phyloP scores from a whole-genome alignment of 1,140 invertebrate species.

The Calycopis cecrops region DNA sequence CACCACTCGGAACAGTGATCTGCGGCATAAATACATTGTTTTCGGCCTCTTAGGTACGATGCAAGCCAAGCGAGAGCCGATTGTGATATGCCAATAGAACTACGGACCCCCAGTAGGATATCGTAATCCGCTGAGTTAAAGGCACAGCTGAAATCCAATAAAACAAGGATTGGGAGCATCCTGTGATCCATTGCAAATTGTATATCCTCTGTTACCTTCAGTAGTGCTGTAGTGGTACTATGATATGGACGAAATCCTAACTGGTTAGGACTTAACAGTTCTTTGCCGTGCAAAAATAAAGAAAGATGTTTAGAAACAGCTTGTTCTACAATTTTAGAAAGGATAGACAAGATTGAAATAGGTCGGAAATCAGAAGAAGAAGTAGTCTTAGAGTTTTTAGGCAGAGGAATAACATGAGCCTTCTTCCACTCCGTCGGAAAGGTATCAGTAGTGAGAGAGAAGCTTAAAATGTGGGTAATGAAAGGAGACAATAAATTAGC shows the following conservation, averaged over 20 bases:
- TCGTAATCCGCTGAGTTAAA: slow-evolving; percentile 8
- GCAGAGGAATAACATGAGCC: slow-evolving; percentile 5
- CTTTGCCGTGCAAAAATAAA: not conserved
- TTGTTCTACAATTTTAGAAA: slow-evolving; percentile 16
- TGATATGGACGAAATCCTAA: slow-evolving; percentile 13
- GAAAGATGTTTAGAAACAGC: slow-evolving; percentile 4
- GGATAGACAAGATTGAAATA: slow-evolving; percentile 8
- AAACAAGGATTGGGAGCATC: slow-evolving; percentile 6
- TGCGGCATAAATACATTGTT: not conserved
- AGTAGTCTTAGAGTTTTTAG: slow-evolving; percentile 5
- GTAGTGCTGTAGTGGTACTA: slow-evolving; percentile 3
- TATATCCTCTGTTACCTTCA: slow-evolving; percentile 13
- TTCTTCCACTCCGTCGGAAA: slow-evolving; percentile 3
- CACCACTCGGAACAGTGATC: not conserved
- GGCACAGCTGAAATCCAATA: slow-evolving; percentile 9
- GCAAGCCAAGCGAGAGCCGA: slow-evolving; percentile 7
- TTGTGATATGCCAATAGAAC: slow-evolving; percentile 1
- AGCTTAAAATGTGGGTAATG: slow-evolving; percentile 17
- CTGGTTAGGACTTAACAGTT: slow-evolving; percentile 7
- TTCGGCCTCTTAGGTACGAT: slow-evolving; percentile 3
- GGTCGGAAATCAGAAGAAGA: slow-evolving; percentile 12
- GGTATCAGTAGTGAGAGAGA: slow-evolving; percentile 2
- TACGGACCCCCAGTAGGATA: not conserved
- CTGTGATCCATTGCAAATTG: slow-evolving; percentile 5
- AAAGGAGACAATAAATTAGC: slow-evolving; percentile 9